Evolutionary conservation across 2,113 vertebrate species (phyloP), one percentile per base, ranked within the genome.

Genomic region (Oreocharis arfaki): DNA sequence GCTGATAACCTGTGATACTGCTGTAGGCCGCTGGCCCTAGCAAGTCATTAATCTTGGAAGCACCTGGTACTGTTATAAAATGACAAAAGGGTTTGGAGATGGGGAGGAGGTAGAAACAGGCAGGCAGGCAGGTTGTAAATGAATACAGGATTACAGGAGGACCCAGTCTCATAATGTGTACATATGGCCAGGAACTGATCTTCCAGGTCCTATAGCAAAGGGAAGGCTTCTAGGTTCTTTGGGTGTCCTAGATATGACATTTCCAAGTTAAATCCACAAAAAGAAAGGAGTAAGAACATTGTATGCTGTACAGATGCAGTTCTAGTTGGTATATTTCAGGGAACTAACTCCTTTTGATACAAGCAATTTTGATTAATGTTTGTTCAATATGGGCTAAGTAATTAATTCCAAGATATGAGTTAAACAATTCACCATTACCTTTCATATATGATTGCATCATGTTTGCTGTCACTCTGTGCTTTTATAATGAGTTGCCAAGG

Each of bases 1-100:
- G 84, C 95, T 97, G 97, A 98, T 98, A 98, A 97, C 97, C 96
- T 95, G 95, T 97, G 95, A 83, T 95, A 82, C 67, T 91, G 94
- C 93, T 86, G 55, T 27, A 88, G 95, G 80, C 93, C 96, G 93
- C 97, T 96, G 97, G 89, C 91, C 93, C 67, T 59, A 87, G 76
- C 67, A 87, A 93, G 75, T 90, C 75, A 97, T 97, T 98, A 97
- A 97, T 97, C 95, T 96, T 94, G 89, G 82, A 95, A 97, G 94
- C 96, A 97, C 92, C 85, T 93, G 77, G 86, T 97, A 84, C 91
- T 93, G 87, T 89, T 96, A 67, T 84, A 95, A 97, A 86, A 96
- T 85, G 91, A 94, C 93, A 93, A 87, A 91, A 69, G 32, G 12
- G 32, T 70, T 69, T 69, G 55, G 46, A 60, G 20, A 22, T 65